These are phyloP conservation scores for Sceloporus tristichus DNA, from an alignment of 2,113 vertebrate species.

Conservation along the genomic window DNA sequence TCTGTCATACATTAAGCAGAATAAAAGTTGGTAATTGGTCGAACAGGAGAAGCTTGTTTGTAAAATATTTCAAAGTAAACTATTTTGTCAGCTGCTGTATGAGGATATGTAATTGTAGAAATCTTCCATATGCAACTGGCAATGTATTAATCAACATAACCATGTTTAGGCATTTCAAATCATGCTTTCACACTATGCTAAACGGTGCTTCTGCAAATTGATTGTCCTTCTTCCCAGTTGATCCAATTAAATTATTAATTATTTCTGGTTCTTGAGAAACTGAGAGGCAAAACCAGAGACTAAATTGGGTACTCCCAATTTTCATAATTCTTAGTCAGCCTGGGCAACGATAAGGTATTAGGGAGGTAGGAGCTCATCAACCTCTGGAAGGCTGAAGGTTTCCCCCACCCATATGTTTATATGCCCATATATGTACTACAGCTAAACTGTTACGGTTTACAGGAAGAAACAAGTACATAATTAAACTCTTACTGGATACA, in stretches of 20 bases:
- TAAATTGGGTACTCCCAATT: background rate
- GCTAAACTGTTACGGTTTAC: background rate
- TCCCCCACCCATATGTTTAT: too few relatives aligned
- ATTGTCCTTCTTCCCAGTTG: background rate
- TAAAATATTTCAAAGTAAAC: background rate
- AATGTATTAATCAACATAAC: background rate
- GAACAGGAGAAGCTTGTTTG: background rate
- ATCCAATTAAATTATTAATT: background rate
- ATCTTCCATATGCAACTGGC: background rate
- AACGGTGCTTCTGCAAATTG: background rate
- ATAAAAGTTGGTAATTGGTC: background rate
- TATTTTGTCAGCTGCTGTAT: background rate
- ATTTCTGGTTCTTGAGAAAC: background rate
- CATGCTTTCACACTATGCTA: background rate
- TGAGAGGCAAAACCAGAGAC: background rate
- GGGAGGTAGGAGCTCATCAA: background rate
- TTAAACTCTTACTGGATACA: background rate
- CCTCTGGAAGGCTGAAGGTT: background rate
- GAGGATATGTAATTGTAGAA: background rate
- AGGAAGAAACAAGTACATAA: background rate
- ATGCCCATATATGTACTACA: background rate
- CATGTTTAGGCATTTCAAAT: background rate
- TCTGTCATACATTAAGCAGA: background rate
- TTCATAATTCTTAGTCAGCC: background rate
- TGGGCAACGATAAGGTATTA: background rate